Evolutionary conservation across 2,797 vertebrate species (phyloP).

Genomic region (Gadopsis bispinosus): DNA sequence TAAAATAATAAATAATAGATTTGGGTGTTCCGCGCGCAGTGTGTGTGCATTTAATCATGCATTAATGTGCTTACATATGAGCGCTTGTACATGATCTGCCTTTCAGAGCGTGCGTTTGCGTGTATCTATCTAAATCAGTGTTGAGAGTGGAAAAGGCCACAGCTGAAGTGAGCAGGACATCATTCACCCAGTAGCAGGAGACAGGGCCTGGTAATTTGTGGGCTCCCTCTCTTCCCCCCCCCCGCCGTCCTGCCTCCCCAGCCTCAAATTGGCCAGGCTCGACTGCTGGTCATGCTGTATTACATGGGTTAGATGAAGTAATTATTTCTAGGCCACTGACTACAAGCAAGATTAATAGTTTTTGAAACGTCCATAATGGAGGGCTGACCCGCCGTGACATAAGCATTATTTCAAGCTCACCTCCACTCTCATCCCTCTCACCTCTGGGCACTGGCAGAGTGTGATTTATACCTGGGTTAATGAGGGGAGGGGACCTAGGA

Average conservation of each 20-base stretch:
- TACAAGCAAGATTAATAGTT: constrained; percentile 95
- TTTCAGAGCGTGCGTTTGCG: constrained; percentile 43
- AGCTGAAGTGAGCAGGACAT: constrained; percentile 77
- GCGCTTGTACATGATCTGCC: constrained; percentile 57
- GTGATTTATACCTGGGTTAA: constrained; percentile 91
- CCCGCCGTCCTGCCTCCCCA: constrained; percentile 61
- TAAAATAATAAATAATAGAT: constrained; percentile 54
- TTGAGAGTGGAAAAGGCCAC: constrained; percentile 74
- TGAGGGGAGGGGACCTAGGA: constrained; percentile 76
- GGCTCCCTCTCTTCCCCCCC: constrained; percentile 25
- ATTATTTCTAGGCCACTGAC: constrained; percentile 93
- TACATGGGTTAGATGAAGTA: constrained; percentile 90
- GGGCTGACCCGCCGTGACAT: constrained; percentile 91
- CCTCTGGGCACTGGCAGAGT: constrained; percentile 89
- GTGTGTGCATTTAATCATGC: constrained; percentile 50
- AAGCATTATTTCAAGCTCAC: constrained; percentile 94
- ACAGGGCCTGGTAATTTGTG: constrained; percentile 83
- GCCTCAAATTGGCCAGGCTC: constrained; percentile 87
- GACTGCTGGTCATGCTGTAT: constrained; percentile 88
- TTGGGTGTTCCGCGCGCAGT: constrained; percentile 27
- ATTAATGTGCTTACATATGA: constrained; percentile 48
- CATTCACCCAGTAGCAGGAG: constrained; percentile 78
- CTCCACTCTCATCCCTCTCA: constrained; percentile 91
- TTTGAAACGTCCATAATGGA: constrained; percentile 94
- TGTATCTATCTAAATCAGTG: constrained; percentile 82